Percentiles rank a stretch among this genome's conserved stretches.
phyloP scores from a whole-genome alignment of 2,113 vertebrate genomes.

The Malurus cyaneus region DNA sequence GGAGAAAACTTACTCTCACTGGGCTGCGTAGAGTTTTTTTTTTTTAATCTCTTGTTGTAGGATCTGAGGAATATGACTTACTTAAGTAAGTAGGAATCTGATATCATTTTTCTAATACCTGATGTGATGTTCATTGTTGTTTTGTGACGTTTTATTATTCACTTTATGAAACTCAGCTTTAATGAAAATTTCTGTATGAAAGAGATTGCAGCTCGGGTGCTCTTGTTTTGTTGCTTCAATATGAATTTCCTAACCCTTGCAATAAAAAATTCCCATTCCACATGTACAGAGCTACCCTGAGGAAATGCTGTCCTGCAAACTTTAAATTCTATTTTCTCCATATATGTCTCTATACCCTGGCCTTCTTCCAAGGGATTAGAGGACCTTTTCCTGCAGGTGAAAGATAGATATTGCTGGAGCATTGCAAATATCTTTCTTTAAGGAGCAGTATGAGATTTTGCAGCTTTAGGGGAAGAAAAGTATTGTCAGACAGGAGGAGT shows the following conservation, averaged over 20 bases:
- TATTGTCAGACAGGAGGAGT: neutral
- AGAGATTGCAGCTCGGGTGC: neutral
- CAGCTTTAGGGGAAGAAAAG: neutral
- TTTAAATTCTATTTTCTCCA: neutral
- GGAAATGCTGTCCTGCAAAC: neutral
- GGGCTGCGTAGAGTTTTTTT: neutral
- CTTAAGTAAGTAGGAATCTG: neutral
- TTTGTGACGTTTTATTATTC: neutral
- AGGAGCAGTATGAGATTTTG: neutral
- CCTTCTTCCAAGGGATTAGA: neutral
- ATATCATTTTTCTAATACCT: neutral
- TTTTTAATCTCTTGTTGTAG: neutral
- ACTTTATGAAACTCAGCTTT: neutral
- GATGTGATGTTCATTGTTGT: neutral
- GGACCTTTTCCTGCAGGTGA: neutral
- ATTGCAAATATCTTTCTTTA: neutral
- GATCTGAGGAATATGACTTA: neutral
- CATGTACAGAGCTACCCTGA: rapidly evolving
- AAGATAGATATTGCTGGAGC: neutral
- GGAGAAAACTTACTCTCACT: neutral
- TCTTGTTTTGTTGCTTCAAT: neutral
- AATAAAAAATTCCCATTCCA: neutral
- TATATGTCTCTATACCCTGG: neutral
- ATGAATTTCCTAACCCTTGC: neutral
- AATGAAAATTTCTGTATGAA: neutral